These are phyloP conservation scores for Apotomis betuletana DNA, from an alignment of 2,888 invertebrate species.

Conservation along the genomic window DNA sequence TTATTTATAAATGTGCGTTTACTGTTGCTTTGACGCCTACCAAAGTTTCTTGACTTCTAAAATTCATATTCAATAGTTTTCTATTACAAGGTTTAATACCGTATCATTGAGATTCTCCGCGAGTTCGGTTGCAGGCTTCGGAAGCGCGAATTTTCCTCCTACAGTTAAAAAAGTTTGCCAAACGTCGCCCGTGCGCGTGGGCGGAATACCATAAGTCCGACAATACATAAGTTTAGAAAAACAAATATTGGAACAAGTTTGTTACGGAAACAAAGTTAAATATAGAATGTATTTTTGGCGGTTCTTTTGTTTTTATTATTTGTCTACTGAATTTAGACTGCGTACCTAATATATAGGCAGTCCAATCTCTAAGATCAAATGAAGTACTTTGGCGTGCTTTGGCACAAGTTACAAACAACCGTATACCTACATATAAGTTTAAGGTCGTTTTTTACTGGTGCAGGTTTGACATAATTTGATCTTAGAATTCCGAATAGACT, in stretches of 20 bases:
- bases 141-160: conserved; percentile 42
- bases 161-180: conserved; percentile 40
- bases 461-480: too few species aligned
- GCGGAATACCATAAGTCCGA: conserved; percentile 35
- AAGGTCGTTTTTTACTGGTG: too few species aligned
- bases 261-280: conserved; percentile 29
- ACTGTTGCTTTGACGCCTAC: conserved; percentile 1
- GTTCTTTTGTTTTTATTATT: background rate
- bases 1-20: conserved; percentile 6
- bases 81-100: conserved; percentile 38
- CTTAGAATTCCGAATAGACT: too few species aligned
- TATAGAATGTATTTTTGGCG: background rate
- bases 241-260: conserved; percentile 37
- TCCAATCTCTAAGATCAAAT: too few species aligned
- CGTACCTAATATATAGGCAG: background rate
- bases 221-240: conserved; percentile 34
- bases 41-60: conserved; percentile 3
- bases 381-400: too few species aligned
- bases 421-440: too few species aligned
- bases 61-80: conserved; percentile 37
- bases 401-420: too few species aligned
- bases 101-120: conserved; percentile 40
- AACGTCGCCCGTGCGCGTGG: conserved; percentile 36
- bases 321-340: background rate
- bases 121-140: conserved; percentile 38